Conservation (phyloP, 2,113 vertebrate genomes). For the Trogon melanurus region DNA sequence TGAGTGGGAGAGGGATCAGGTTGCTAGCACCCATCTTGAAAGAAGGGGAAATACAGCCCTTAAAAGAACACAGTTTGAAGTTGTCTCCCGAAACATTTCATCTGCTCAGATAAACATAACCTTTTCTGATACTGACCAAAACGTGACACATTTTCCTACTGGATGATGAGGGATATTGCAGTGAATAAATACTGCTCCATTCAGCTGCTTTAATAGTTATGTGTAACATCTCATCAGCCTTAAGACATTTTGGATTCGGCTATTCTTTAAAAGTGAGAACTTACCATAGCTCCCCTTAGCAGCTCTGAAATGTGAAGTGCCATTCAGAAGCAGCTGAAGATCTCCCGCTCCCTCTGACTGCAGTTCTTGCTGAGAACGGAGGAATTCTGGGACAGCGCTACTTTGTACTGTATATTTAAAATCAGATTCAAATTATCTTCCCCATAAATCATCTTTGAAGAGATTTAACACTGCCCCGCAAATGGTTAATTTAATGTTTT, state of each 20-base stretch:
- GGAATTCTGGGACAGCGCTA: neutral
- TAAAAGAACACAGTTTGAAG: neutral
- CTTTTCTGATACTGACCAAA: neutral
- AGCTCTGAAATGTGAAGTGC: neutral
- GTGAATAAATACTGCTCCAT: neutral
- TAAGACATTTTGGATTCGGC: neutral
- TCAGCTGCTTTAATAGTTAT: neutral
- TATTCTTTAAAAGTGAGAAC: neutral
- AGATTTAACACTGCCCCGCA: neutral
- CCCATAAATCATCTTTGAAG: neutral
- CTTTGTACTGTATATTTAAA: neutral
- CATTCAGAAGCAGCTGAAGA: neutral
- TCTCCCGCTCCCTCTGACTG: neutral
- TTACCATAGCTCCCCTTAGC: neutral
- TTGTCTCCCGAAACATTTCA: neutral
- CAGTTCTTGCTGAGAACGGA: neutral
- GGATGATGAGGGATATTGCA: neutral
- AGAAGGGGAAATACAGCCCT: neutral
- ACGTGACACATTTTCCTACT: neutral
- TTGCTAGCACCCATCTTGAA: neutral
- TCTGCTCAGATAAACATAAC: neutral
- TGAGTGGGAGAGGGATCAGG: neutral
- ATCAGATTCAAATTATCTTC: rapidly evolving
- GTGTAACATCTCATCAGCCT: neutral
- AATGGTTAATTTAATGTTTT: neutral